Percentiles rank a stretch among this genome's conserved stretches.
phyloP scores from a whole-genome alignment of 2,797 vertebrate species.

The Smutsia gigantea region DNA sequence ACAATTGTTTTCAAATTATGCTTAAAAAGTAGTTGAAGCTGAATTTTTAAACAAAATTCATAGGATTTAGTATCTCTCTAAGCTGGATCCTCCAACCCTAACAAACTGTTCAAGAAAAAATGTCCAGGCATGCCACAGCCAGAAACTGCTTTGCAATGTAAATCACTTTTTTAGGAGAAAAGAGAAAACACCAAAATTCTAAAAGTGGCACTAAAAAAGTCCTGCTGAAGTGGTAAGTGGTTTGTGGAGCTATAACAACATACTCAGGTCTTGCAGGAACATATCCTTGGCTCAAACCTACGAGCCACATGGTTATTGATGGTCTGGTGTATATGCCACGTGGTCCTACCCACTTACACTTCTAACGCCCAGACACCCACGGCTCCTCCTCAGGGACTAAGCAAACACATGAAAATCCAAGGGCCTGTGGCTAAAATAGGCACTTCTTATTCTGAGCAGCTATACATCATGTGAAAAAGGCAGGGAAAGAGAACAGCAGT shows the following conservation, averaged over 20 bases:
- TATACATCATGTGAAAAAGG: not conserved
- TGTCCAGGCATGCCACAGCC: not conserved
- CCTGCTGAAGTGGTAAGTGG: slow-evolving; percentile 40
- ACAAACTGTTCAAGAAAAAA: slow-evolving; percentile 46
- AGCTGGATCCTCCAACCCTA: slow-evolving; percentile 4
- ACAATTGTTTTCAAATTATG: slow-evolving; percentile 44
- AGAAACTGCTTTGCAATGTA: slow-evolving; percentile 59
- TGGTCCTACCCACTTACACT: not conserved
- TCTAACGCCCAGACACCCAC: not conserved
- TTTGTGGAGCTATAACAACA: slow-evolving; percentile 60
- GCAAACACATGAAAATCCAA: slow-evolving; percentile 27
- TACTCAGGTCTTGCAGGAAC: slow-evolving; percentile 40
- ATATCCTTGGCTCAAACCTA: slow-evolving; percentile 42
- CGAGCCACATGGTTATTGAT: not conserved
- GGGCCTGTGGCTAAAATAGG: not conserved
- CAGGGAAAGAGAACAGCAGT: not conserved
- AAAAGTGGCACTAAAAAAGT: slow-evolving; percentile 46
- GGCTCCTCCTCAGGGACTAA: not conserved
- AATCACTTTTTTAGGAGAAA: slow-evolving; percentile 59
- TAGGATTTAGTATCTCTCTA: slow-evolving; percentile 19
- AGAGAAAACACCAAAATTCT: slow-evolving; percentile 66
- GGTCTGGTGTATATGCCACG: not conserved
- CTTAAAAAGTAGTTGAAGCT: slow-evolving; percentile 44
- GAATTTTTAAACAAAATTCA: slow-evolving; percentile 43
- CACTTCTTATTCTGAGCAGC: not conserved